Percentiles rank a stretch among this genome's conserved stretches.
phyloP scores from a whole-genome alignment of 2,888 invertebrate species.

The Julus scandinavius region DNA sequence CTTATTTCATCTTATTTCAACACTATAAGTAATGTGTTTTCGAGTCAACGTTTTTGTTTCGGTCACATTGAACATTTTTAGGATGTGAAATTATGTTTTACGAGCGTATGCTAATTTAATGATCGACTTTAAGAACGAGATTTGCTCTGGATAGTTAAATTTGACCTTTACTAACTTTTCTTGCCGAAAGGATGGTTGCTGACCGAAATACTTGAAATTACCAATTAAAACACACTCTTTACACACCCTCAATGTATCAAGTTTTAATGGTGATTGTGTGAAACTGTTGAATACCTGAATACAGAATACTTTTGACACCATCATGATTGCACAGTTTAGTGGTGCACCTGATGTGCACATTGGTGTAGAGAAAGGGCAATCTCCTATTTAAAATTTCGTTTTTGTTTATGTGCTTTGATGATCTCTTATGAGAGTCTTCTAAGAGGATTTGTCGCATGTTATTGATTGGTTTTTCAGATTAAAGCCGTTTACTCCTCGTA shows the following conservation, averaged over 20 bases:
- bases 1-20: no score
- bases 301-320: no score
- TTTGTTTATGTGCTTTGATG: no score
- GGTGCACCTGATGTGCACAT: no score
- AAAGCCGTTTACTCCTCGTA: neutral
- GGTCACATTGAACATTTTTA: neutral
- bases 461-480: neutral
- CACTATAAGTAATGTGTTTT: no score
- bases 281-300: no score
- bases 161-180: neutral
- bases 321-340: no score
- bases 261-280: no score
- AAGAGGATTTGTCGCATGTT: neutral
- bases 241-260: no score
- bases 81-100: neutral
- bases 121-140: neutral
- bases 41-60: neutral
- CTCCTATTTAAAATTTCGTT: no score
- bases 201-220: neutral
- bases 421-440: neutral
- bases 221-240: neutral
- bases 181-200: neutral
- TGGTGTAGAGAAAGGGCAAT: no score
- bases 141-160: neutral
- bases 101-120: neutral